Conservation (phyloP, 2,797 vertebrate genomes). For the Macropodus opercularis region DNA sequence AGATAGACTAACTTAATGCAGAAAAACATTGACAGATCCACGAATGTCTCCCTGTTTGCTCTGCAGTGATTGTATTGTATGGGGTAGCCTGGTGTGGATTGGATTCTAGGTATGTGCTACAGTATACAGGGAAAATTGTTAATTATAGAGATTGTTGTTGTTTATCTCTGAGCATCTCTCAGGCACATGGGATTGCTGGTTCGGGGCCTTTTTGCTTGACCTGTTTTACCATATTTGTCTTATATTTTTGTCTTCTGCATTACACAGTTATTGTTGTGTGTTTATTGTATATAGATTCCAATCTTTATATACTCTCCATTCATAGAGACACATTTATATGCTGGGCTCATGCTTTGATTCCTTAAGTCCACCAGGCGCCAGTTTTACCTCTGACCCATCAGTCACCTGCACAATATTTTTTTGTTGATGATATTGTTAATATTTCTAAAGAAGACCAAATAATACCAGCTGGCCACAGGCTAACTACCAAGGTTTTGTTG, state of each 20-base stretch:
- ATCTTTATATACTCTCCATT: slow-evolving; percentile 25
- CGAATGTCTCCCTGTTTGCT: slow-evolving; percentile 37
- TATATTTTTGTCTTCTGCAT: slow-evolving; percentile 45
- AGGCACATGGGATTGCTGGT: slow-evolving; percentile 70
- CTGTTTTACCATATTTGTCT: slow-evolving; percentile 61
- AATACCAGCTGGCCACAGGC: slow-evolving; percentile 34
- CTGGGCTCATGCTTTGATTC: slow-evolving; percentile 33
- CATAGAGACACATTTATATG: slow-evolving; percentile 26
- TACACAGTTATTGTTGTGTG: slow-evolving; percentile 30
- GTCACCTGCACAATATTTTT: slow-evolving; percentile 29
- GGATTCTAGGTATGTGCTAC: slow-evolving; percentile 34
- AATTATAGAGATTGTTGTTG: slow-evolving; percentile 40
- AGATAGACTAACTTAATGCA: slow-evolving; percentile 40
- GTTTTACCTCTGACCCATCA: slow-evolving; percentile 48
- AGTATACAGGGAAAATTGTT: slow-evolving; percentile 34
- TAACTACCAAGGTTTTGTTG: slow-evolving; percentile 45
- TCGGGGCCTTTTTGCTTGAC: slow-evolving; percentile 72
- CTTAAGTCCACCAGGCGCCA: slow-evolving; percentile 34
- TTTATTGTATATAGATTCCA: slow-evolving; percentile 37
- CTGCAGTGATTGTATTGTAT: slow-evolving; percentile 56
- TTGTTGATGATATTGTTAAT: slow-evolving; percentile 34
- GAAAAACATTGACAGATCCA: slow-evolving; percentile 44
- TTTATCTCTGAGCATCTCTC: slow-evolving; percentile 67
- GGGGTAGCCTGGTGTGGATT: slow-evolving; percentile 33
- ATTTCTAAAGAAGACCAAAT: slow-evolving; percentile 68